Percentiles rank a stretch among this genome's conserved stretches.
phyloP scores from a whole-genome alignment of 2,888 invertebrate species.

The Pristionchus arcanus region DNA sequence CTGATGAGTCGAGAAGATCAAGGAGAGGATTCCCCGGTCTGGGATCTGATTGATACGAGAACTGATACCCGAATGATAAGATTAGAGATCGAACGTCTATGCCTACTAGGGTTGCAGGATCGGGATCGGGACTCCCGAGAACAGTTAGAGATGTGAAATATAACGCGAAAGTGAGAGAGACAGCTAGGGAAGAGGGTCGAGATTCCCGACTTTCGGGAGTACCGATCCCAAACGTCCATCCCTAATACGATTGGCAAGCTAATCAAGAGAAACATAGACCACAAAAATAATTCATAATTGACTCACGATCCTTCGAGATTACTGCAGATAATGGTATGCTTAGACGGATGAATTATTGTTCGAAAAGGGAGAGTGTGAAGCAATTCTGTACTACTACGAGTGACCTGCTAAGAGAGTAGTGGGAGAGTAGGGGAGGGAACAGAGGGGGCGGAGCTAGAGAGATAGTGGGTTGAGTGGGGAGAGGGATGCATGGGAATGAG shows the following conservation, averaged over 20 bases:
- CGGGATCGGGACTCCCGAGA: too few species aligned
- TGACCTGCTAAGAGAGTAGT: neutral
- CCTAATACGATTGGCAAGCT: too few species aligned
- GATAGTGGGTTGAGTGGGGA: neutral
- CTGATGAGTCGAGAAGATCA: neutral
- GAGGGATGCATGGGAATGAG: neutral
- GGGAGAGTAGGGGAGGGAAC: neutral
- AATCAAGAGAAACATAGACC: neutral
- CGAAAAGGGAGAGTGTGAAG: neutral
- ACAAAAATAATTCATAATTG: neutral
- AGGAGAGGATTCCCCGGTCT: neutral
- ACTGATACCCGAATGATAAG: neutral
- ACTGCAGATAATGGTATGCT: neutral
- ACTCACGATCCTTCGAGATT: neutral
- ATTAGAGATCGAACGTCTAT: neutral
- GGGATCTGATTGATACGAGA: neutral
- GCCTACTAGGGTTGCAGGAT: neutral
- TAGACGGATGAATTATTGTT: neutral
- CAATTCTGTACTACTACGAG: constrained; percentile 23
- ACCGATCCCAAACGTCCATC: too few species aligned
- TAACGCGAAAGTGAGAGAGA: too few species aligned
- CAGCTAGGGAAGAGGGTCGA: too few species aligned
- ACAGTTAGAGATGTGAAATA: too few species aligned
- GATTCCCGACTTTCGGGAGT: too few species aligned
- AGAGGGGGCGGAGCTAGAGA: constrained; percentile 9